A percentile compares a stretch with the other conserved stretches of the same genome.
These are phyloP conservation scores for Harpalus rubripes DNA, from an alignment of 2,888 invertebrate genomes.

Conservation along the genomic window DNA sequence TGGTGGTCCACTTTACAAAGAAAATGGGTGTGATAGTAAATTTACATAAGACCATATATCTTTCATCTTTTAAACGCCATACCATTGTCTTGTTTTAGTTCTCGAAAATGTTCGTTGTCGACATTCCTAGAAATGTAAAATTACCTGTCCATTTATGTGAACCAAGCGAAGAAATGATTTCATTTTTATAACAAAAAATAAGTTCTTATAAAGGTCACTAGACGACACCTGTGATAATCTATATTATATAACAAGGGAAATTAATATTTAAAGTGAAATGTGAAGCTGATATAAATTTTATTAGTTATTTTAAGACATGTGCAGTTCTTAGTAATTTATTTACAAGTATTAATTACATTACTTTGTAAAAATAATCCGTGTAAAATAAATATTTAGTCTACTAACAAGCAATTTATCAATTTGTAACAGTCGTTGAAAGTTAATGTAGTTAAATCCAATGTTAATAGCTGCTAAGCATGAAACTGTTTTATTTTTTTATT, in stretches of 20 bases:
- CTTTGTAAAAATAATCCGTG: not conserved
- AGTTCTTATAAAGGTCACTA: not conserved
- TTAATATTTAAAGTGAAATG: too few species aligned
- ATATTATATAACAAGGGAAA: too few species aligned
- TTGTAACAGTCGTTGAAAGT: constrained; percentile 10
- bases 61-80: constrained; percentile 11
- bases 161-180: not conserved
- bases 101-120: constrained; percentile 21
- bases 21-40: constrained; percentile 38
- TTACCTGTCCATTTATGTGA: not conserved
- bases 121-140: constrained; percentile 27
- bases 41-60: constrained; percentile 42
- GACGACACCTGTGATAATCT: not conserved
- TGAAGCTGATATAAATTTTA: too few species aligned
- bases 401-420: constrained; percentile 17
- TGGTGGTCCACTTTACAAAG: constrained; percentile 8
- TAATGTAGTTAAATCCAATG: constrained; percentile 1
- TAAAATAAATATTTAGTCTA: constrained; percentile 8
- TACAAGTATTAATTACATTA: too few species aligned
- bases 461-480: not conserved
- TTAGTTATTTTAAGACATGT: too few species aligned
- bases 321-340: too few species aligned
- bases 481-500: not conserved
- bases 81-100: constrained; percentile 24
- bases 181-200: not conserved